phyloP scores from a whole-genome alignment of 1,140 invertebrate genomes.

The Drosophila arawakana region DNA sequence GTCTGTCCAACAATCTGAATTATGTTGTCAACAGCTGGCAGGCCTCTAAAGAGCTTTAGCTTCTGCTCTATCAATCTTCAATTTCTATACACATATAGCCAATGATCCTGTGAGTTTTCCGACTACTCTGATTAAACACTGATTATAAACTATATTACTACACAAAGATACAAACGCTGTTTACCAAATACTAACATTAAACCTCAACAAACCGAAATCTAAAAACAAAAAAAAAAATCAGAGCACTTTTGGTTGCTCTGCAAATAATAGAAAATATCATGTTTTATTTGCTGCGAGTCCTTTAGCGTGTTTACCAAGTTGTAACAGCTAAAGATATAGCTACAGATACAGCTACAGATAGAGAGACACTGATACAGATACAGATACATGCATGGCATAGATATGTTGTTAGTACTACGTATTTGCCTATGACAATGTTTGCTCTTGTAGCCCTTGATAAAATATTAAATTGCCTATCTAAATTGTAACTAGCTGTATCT shows the following conservation, averaged over 20 bases:
- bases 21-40: constrained; percentile 72
- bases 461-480: constrained; percentile 70
- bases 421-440: constrained; percentile 75
- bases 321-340: constrained; percentile 54
- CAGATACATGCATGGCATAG: constrained; percentile 20
- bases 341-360: constrained; percentile 18
- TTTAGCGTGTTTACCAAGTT: constrained; percentile 65
- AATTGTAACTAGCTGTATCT: constrained; percentile 8
- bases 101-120: constrained; percentile 23
- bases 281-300: constrained; percentile 51
- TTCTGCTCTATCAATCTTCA: constrained; percentile 11
- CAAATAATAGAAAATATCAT: constrained; percentile 59
- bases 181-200: constrained; percentile 33
- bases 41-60: constrained; percentile 34
- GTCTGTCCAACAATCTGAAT: constrained; percentile 45
- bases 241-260: constrained; percentile 72
- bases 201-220: constrained; percentile 40
- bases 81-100: not conserved
- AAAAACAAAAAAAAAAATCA: constrained; percentile 62
- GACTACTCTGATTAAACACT: not conserved
- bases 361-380: constrained; percentile 1
- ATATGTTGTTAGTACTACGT: constrained; percentile 27
- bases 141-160: constrained; percentile 14
- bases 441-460: constrained; percentile 70
- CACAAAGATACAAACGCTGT: constrained; percentile 27